Evolutionary conservation across 2,797 vertebrate species (phyloP), one percentile per base, ranked within the genome.

Genomic region (Hoplostethus atlanticus): DNA sequence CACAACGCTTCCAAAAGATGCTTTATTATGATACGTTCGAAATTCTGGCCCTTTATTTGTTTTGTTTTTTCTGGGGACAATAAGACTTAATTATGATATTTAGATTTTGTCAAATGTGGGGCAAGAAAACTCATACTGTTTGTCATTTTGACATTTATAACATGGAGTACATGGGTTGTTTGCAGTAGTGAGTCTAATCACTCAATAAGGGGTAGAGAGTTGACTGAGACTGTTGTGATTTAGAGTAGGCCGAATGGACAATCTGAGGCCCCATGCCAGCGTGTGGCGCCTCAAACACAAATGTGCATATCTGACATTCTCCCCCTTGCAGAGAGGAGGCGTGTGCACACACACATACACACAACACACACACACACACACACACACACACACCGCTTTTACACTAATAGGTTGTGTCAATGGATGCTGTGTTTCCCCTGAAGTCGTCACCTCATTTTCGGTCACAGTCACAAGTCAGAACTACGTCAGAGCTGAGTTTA

Each of bases 211-310:
- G 3, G 15, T 21, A 16, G 12, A 56, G 64, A 62, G 64, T 64
- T 79, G 72, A 80, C 81, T 76, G 78, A 77, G 65, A 36, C 72
- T 50, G 51, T 76, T 86, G 59, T 84, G 69, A 67, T 78, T 68
- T 47, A 25, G 64, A 80, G 75, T 77, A 48, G 76, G 79, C 57
- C 87, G 85, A 88, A 87, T 81, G 9, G 68, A 83, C 77, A 84
- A 72, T 86, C 68, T 54, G 11, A 21, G 88, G 81, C 86, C 51
- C 44, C 21, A 5, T 70, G 80, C 87, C 87, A 88, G 72, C 59
- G 6, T 71, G 68, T 57, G 80, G 83, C 65, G n/a, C 86, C 85
- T 89, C 77, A 81, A 71, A 40, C 3, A 25, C 42, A 25, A 66
- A 55, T 42, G 40, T 67, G 50, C 64, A 73, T 55, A 66, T 87